These are phyloP conservation scores for Microctenopoma stevenorrisi DNA, from an alignment of 2,797 vertebrate genomes.

Conservation along the genomic window DNA sequence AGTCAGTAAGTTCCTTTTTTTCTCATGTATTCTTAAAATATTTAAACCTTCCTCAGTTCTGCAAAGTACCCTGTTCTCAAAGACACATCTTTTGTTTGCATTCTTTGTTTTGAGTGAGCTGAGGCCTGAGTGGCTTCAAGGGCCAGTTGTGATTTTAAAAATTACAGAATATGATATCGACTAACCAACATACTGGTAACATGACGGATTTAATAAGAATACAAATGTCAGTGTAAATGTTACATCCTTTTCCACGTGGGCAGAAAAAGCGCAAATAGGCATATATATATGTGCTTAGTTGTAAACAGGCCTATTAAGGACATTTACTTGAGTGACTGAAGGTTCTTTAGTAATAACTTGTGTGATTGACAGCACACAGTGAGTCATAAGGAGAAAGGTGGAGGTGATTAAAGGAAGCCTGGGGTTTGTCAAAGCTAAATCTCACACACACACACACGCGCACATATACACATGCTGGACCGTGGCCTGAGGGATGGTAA, in stretches of 20 bases:
- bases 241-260: background rate
- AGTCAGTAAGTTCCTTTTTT: too few species aligned
- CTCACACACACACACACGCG: background rate
- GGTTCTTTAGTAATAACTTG: slow-evolving; percentile 25
- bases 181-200: too few species aligned
- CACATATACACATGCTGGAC: background rate
- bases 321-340: slow-evolving; percentile 13
- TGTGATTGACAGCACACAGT: slow-evolving; percentile 51
- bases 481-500: slow-evolving; percentile 29
- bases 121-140: too few species aligned
- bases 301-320: slow-evolving; percentile 13
- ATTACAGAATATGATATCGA: too few species aligned
- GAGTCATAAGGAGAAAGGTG: slow-evolving; percentile 35
- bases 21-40: too few species aligned
- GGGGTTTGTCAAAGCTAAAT: slow-evolving; percentile 42
- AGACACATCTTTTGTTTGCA: too few species aligned
- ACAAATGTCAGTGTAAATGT: background rate
- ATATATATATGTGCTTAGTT: slow-evolving; percentile 1
- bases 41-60: too few species aligned
- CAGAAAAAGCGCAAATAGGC: background rate
- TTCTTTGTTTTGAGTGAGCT: too few species aligned
- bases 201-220: too few species aligned
- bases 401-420: slow-evolving; percentile 48
- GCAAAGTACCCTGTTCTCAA: too few species aligned
- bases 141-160: too few species aligned